These are phyloP conservation scores for Eurosta solidaginis DNA, from an alignment of 1,140 invertebrate genomes.

Conservation along the genomic window DNA sequence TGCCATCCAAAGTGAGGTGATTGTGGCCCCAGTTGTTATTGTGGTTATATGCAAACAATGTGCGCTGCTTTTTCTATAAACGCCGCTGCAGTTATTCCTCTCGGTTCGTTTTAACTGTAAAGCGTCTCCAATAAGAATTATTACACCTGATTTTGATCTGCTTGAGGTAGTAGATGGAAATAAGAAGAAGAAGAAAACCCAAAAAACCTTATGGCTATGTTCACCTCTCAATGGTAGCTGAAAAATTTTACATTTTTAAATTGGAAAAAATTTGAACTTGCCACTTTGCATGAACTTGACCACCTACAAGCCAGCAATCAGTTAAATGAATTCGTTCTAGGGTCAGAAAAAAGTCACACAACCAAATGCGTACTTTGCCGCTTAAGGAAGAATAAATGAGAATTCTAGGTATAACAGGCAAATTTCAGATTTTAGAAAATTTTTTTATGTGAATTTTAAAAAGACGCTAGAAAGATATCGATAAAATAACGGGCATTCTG, in stretches of 20 bases:
- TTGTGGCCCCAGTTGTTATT: background rate
- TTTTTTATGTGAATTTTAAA: no score
- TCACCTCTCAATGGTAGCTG: background rate
- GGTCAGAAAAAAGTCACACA: background rate
- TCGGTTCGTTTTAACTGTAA: conserved; percentile 25
- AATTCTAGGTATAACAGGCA: background rate
- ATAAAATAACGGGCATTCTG: no score
- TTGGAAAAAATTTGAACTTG: conserved; percentile 22
- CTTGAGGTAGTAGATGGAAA: background rate
- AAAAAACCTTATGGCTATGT: background rate
- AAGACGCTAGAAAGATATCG: no score
- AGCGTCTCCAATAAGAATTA: conserved; percentile 60
- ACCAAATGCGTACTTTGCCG: no score
- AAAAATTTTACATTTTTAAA: conserved; percentile 18
- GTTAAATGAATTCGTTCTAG: conserved; percentile 6
- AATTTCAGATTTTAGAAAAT: no score
- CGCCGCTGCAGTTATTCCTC: background rate
- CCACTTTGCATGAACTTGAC: conserved; percentile 32
- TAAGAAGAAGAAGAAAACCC: background rate
- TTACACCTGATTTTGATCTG: conserved; percentile 60
- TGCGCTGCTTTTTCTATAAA: background rate
- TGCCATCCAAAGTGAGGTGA: background rate
- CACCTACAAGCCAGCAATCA: background rate
- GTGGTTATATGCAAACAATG: background rate
- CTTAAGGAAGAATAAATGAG: background rate